phyloP scores from a whole-genome alignment of 2,888 invertebrate genomes.

The Diaperis boleti region DNA sequence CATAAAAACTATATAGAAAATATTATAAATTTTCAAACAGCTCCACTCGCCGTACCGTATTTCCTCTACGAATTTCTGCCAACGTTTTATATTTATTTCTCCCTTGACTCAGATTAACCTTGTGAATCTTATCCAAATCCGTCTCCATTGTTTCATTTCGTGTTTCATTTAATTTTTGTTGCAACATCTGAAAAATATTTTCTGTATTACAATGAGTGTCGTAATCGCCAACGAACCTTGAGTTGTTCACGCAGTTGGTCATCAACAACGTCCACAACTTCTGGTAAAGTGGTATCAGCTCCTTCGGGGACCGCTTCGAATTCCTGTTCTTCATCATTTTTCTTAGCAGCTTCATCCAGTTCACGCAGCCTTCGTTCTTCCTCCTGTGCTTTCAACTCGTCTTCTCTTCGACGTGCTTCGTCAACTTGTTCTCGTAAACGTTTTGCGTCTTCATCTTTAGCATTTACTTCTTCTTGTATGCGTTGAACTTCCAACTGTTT shows the following conservation, averaged over 20 bases:
- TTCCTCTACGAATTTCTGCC: slow-evolving; percentile 62
- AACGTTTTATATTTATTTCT: slow-evolving; percentile 63
- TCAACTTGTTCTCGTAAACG: slow-evolving; percentile 61
- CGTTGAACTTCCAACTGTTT: slow-evolving; percentile 74
- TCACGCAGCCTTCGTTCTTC: slow-evolving; percentile 45
- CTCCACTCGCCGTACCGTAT: slow-evolving; percentile 62
- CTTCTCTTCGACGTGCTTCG: slow-evolving; percentile 55
- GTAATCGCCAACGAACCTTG: slow-evolving; percentile 50
- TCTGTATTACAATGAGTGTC: neutral
- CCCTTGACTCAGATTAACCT: slow-evolving; percentile 60
- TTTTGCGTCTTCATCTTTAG: slow-evolving; percentile 59
- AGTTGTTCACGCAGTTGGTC: slow-evolving; percentile 61
- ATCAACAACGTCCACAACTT: slow-evolving; percentile 58
- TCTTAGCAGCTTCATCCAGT: slow-evolving; percentile 44
- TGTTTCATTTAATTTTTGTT: slow-evolving; percentile 58
- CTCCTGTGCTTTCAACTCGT: slow-evolving; percentile 53
- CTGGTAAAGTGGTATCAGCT: slow-evolving; percentile 58
- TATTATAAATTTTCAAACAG: slow-evolving; percentile 63
- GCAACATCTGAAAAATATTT: slow-evolving; percentile 52
- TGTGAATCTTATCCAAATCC: slow-evolving; percentile 61
- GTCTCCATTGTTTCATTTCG: slow-evolving; percentile 59
- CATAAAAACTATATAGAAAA: too few relatives aligned
- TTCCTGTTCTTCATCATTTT: slow-evolving; percentile 44
- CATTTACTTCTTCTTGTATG: slow-evolving; percentile 59
- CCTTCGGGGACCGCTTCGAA: slow-evolving; percentile 56